Conservation (phyloP, 2,797 vertebrate genomes). For the Sardinella longiceps region DNA sequence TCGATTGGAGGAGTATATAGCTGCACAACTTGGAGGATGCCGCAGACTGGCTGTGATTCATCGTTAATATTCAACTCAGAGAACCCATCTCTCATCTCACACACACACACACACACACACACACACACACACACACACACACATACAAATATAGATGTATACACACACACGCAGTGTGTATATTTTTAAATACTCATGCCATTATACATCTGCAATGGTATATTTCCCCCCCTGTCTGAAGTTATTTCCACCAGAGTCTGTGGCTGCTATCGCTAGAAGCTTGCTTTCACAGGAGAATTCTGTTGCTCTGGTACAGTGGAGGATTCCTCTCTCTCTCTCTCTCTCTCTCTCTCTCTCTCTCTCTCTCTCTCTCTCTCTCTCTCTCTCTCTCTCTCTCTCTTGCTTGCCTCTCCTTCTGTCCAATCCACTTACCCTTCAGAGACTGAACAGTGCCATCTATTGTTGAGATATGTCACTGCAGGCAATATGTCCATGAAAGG, state of each 20-base stretch:
- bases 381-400: constrained; percentile 38
- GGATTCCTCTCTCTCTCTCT: constrained; percentile 37
- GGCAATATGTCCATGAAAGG: constrained; percentile 20
- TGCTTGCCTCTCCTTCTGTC: neutral
- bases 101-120: no score
- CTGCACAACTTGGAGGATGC: constrained; percentile 36
- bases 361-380: constrained; percentile 28
- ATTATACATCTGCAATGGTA: neutral
- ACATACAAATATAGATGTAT: no score
- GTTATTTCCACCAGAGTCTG: constrained; percentile 39
- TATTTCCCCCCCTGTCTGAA: constrained; percentile 35
- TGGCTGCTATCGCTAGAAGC: constrained; percentile 54
- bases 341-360: constrained; percentile 33
- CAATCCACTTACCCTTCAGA: constrained; percentile 57
- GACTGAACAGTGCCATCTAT: constrained; percentile 77
- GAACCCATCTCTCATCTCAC: no score
- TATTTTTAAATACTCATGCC: constrained; percentile 25
- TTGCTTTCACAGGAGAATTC: neutral
- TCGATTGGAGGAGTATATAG: constrained; percentile 43
- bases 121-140: no score
- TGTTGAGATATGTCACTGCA: constrained; percentile 66
- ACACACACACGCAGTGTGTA: neutral
- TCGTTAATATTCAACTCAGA: no score
- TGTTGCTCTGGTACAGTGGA: neutral
- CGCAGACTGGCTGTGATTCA: constrained; percentile 28